Evolutionary conservation across 2,113 vertebrate genomes (phyloP).

Genomic region (Dicentrarchus labrax): DNA sequence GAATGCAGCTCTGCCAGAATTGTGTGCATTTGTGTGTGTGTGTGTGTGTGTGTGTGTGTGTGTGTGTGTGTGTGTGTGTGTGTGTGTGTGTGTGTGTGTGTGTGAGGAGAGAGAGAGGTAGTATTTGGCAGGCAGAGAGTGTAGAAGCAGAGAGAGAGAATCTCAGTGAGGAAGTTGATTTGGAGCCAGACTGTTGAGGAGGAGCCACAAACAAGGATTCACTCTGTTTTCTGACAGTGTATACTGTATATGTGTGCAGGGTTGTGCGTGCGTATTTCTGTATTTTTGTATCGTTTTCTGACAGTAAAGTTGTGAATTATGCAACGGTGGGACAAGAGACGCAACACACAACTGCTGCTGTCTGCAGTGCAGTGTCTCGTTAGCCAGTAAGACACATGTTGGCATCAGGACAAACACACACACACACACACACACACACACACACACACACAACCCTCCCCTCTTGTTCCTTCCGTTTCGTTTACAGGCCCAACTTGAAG

Average conservation of each 20-base stretch:
- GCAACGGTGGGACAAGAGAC: conserved; percentile 4
- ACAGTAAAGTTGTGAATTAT: conserved; percentile 5
- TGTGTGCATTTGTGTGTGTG: conserved; percentile 14
- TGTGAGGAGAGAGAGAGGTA: too few species aligned
- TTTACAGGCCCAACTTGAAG: neutral
- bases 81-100: conserved; percentile 24
- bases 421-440: neutral
- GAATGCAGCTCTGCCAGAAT: conserved; percentile 37
- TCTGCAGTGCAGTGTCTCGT: conserved; percentile 11
- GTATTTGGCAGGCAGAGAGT: conserved; percentile 61
- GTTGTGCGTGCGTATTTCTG: neutral
- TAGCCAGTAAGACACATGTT: neutral
- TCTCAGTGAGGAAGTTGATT: conserved; percentile 37
- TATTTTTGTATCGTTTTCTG: neutral
- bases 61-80: conserved; percentile 21
- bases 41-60: conserved; percentile 4
- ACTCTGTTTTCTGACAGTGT: conserved; percentile 17
- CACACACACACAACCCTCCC: neutral
- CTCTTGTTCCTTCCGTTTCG: neutral
- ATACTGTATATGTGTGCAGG: neutral
- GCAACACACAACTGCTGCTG: conserved; percentile 12
- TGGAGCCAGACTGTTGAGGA: conserved; percentile 41
- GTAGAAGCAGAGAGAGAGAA: conserved; percentile 26
- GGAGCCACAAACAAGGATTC: conserved; percentile 39
- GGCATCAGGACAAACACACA: neutral